Conservation (phyloP, 2,113 vertebrate genomes). For the Phocoena sinus region DNA sequence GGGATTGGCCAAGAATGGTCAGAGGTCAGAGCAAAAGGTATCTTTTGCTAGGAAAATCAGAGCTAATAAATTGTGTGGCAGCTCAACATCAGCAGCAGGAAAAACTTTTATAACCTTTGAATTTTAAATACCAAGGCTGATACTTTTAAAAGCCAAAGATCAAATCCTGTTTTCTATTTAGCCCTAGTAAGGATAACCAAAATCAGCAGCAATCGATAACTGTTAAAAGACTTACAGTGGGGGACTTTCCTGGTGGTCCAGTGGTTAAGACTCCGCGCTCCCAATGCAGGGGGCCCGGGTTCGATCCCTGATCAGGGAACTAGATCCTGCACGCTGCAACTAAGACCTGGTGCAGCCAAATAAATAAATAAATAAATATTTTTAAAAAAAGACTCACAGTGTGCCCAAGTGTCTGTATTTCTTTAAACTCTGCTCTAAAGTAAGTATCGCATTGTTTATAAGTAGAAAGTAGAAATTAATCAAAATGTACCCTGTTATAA, state of each 20-base stretch:
- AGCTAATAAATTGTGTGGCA: not conserved
- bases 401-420: not conserved
- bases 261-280: too few species aligned
- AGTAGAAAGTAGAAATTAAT: not conserved
- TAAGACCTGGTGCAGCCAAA: too few species aligned
- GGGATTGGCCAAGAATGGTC: not conserved
- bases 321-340: too few species aligned
- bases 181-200: not conserved
- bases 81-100: not conserved
- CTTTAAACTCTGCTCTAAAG: not conserved
- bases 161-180: not conserved
- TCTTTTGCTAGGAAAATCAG: not conserved
- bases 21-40: not conserved
- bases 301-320: too few species aligned
- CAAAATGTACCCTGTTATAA: not conserved
- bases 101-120: not conserved
- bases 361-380: too few species aligned
- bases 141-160: not conserved
- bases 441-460: not conserved
- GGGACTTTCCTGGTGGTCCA: too few species aligned
- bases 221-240: not conserved
- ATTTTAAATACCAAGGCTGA: not conserved
- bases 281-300: too few species aligned
- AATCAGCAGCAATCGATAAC: not conserved
- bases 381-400: not conserved